Conservation (phyloP, 2,888 invertebrate species). For the Hypena proboscidalis region DNA sequence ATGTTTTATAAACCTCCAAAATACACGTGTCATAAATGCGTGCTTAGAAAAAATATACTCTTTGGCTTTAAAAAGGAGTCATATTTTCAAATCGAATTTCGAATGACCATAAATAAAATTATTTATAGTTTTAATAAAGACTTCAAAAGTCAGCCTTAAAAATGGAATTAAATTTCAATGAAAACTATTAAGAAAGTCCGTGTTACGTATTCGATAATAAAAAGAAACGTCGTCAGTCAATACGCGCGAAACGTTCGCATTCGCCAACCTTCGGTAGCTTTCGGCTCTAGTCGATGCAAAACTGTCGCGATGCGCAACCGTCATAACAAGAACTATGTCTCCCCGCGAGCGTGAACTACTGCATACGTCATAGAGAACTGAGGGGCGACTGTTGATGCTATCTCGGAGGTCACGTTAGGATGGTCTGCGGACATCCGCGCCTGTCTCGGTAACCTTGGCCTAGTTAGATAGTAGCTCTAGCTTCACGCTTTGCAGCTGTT, state of each 20-base stretch:
- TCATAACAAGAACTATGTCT: constrained; percentile 45
- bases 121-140: no score
- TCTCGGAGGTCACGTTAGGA: constrained; percentile 55
- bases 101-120: no score
- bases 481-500: constrained; percentile 52
- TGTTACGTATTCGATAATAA: constrained; percentile 27
- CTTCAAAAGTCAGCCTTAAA: neutral
- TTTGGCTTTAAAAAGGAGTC: no score
- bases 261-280: constrained; percentile 57
- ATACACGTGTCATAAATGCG: constrained; percentile 11
- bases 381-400: constrained; percentile 46
- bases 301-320: constrained; percentile 45
- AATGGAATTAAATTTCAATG: constrained; percentile 13
- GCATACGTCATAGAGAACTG: constrained; percentile 18
- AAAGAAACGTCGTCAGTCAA: constrained; percentile 42
- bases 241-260: constrained; percentile 30
- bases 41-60: no score
- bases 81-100: no score
- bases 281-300: constrained; percentile 54
- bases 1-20: constrained; percentile 19
- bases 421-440: constrained; percentile 54
- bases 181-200: constrained; percentile 27
- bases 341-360: constrained; percentile 29
- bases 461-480: constrained; percentile 66
- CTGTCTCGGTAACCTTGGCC: constrained; percentile 69